phyloP scores from a whole-genome alignment of 37 sponge, comb jelly and placozoan genomes.

The Cliona cf. orientalis region DNA sequence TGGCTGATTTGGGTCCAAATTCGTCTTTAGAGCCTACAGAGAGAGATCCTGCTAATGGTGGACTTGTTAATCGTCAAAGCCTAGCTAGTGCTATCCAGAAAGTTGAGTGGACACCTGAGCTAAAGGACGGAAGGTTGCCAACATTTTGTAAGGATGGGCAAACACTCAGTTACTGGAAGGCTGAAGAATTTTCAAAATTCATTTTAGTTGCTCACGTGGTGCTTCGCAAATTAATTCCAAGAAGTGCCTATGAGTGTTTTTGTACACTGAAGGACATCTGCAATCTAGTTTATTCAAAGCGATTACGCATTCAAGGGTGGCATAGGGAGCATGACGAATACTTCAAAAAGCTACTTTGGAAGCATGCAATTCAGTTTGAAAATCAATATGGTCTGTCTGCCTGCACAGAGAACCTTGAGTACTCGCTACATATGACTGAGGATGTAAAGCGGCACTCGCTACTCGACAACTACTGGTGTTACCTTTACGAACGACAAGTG shows the following conservation, averaged over 20 bases:
- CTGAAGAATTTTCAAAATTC: conserved; percentile 22
- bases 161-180: conserved; percentile 7
- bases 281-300: neutral
- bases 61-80: neutral
- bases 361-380: conserved; percentile 6
- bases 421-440: conserved; percentile 6
- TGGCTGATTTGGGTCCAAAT: conserved; percentile 9
- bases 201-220: neutral
- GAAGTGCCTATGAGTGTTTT: conserved; percentile 2
- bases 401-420: conserved; percentile 22
- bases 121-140: conserved; percentile 16
- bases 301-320: conserved; percentile 8
- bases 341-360: conserved; percentile 5
- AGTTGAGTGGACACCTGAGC: conserved; percentile 2
- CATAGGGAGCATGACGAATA: neutral
- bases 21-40: neutral
- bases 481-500: conserved; percentile 3
- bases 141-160: neutral
- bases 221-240: conserved; percentile 6
- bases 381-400: neutral
- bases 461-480: conserved; percentile 33
- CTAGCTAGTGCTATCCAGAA: neutral
- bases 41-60: neutral
- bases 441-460: neutral
- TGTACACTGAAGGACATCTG: neutral